Conservation (phyloP, 2,888 invertebrate species). For the Eupithecia subfuscata region DNA sequence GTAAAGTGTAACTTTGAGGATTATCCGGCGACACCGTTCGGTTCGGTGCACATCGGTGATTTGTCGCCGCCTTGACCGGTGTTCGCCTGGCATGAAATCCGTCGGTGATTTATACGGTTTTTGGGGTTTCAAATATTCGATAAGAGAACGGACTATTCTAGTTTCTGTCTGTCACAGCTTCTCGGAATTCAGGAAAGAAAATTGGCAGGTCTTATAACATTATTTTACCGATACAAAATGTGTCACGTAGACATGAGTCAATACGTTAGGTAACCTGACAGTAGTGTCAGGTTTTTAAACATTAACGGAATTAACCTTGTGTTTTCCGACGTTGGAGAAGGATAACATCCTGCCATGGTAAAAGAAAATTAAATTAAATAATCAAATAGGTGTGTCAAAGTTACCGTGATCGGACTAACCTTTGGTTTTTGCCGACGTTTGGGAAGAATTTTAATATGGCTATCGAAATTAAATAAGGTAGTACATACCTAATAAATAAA, state of each 20-base stretch:
- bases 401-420: too few species aligned
- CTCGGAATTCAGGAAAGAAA: background rate
- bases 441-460: too few species aligned
- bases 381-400: too few species aligned
- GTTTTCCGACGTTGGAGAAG: too few species aligned
- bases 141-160: background rate
- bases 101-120: conserved; percentile 3
- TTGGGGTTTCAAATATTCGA: background rate
- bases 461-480: too few species aligned
- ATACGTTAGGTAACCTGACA: too few species aligned
- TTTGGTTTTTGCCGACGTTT: too few species aligned
- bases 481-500: too few species aligned
- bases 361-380: too few species aligned
- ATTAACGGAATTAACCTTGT: too few species aligned
- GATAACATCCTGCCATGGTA: too few species aligned
- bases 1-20: conserved; percentile 42
- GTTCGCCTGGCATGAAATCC: conserved; percentile 5
- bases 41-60: conserved; percentile 51
- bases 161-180: background rate
- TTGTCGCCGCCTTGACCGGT: conserved; percentile 51
- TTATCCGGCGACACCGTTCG: conserved; percentile 54
- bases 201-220: background rate
- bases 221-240: background rate
- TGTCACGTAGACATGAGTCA: background rate
- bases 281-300: too few species aligned